Conservation (phyloP, 2,888 invertebrate species). For the Chesias legatella region DNA sequence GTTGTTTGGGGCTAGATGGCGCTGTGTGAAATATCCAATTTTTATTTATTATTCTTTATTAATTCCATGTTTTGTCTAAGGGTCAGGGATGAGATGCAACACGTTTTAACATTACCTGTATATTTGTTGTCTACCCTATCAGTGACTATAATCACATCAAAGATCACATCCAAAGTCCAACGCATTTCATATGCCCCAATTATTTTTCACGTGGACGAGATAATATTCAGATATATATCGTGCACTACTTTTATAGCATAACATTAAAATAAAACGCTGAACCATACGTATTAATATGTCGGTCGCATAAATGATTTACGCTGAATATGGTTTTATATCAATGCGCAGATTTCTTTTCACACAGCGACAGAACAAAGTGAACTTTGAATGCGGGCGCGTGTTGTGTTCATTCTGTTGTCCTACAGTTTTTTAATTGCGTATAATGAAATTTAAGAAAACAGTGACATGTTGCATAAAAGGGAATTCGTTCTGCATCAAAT, state of each 20-base stretch:
- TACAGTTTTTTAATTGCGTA: slow-evolving; percentile 36
- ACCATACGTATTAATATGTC: slow-evolving; percentile 46
- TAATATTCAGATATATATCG: slow-evolving; percentile 30
- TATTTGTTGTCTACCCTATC: no score
- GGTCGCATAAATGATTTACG: slow-evolving; percentile 60
- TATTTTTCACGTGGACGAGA: slow-evolving; percentile 17
- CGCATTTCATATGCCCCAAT: background rate
- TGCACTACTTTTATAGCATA: slow-evolving; percentile 61
- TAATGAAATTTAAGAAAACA: slow-evolving; percentile 70
- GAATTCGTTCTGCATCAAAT: slow-evolving; percentile 58
- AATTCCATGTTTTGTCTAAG: no score
- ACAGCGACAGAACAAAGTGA: slow-evolving; percentile 50
- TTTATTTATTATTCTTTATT: no score
- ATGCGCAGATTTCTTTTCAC: slow-evolving; percentile 53
- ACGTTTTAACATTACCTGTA: no score
- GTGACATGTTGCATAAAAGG: slow-evolving; percentile 65
- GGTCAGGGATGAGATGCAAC: no score
- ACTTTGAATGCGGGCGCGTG: slow-evolving; percentile 53
- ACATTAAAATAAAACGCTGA: slow-evolving; percentile 46
- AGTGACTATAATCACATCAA: background rate
- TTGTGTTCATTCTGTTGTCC: slow-evolving; percentile 34
- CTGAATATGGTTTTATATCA: slow-evolving; percentile 56
- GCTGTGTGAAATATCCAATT: no score
- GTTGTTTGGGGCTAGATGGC: no score
- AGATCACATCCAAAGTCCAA: slow-evolving; percentile 13